Evolutionary conservation across 2,113 vertebrate species (phyloP).

Genomic region (Eclectus roratus): DNA sequence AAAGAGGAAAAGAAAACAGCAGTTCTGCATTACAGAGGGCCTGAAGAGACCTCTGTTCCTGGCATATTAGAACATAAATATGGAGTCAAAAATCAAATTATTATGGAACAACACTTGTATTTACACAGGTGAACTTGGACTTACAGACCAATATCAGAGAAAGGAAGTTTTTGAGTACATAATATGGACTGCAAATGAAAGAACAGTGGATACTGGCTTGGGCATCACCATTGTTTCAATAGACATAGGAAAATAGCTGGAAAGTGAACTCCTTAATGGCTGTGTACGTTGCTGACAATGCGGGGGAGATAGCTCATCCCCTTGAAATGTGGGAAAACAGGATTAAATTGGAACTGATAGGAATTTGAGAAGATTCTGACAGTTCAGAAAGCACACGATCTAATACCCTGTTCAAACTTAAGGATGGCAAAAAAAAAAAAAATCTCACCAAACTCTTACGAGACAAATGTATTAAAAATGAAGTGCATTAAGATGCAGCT

Average conservation of each 20-base stretch:
- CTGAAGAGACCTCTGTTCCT: background rate
- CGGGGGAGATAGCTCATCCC: background rate
- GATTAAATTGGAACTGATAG: background rate
- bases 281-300: background rate
- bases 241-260: background rate
- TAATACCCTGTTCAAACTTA: background rate
- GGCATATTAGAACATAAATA: background rate
- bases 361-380: background rate
- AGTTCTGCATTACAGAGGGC: background rate
- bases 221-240: background rate
- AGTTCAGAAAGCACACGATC: background rate
- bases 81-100: background rate
- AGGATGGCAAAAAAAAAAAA: background rate
- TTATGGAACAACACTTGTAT: background rate
- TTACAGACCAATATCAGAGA: background rate
- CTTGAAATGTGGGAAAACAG: background rate
- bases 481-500: background rate
- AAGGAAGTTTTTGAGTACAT: background rate
- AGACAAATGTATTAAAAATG: background rate
- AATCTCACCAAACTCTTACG: accelerated
- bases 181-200: background rate
- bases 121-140: background rate
- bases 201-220: background rate
- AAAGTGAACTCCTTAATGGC: background rate
- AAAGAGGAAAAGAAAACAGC: background rate